phyloP scores from a whole-genome alignment of 2,797 vertebrate genomes.

The Microctenopoma lineatum region DNA sequence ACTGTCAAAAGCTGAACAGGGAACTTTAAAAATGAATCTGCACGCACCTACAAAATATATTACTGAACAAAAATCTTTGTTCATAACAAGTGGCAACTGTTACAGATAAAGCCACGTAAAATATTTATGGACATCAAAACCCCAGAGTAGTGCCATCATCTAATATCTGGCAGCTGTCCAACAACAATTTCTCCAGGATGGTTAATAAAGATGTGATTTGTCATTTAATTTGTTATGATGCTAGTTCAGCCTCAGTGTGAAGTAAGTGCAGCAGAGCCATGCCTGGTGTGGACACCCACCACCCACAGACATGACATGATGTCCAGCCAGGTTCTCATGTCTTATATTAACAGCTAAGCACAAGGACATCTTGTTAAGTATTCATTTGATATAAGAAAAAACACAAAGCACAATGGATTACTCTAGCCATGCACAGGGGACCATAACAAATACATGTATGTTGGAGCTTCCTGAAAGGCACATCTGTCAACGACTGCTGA shows the following conservation, averaged over 20 bases:
- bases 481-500: slow-evolving; percentile 25
- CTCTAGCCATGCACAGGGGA: too few species aligned
- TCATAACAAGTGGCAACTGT: too few species aligned
- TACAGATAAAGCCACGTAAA: not conserved
- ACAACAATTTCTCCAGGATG: too few species aligned
- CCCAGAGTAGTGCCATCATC: too few species aligned
- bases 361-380: too few species aligned
- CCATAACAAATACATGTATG: slow-evolving; percentile 20
- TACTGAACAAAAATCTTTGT: not conserved
- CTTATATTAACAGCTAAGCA: too few species aligned
- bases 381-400: not conserved
- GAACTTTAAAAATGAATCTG: not conserved
- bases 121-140: not conserved
- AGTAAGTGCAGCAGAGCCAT: not conserved
- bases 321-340: too few species aligned
- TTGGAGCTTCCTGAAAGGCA: not conserved
- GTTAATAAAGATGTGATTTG: too few species aligned
- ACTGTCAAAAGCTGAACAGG: not conserved
- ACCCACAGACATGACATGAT: too few species aligned
- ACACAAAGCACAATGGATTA: not conserved
- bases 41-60: not conserved
- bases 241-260: not conserved
- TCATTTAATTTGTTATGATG: not conserved
- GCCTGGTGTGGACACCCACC: not conserved
- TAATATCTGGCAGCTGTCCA: too few species aligned